phyloP scores from a whole-genome alignment of 1,140 invertebrate species.

The Leptinotarsa defecta region DNA sequence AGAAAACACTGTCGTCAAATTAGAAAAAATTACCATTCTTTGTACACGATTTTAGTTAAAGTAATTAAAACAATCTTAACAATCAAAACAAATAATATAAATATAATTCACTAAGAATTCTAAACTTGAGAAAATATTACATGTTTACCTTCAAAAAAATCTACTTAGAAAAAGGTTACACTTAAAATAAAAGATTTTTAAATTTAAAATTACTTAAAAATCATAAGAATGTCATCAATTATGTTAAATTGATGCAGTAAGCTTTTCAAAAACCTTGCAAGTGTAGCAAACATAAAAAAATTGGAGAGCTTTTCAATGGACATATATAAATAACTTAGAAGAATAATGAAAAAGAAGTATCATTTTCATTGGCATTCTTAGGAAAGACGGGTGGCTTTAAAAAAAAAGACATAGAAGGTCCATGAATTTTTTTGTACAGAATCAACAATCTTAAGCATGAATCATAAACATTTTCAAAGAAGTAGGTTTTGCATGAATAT shows the following conservation, averaged over 20 bases:
- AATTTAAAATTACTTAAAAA: conserved; percentile 39
- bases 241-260: neutral
- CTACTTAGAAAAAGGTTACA: conserved; percentile 42
- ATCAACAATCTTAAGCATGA: neutral
- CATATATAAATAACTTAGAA: conserved; percentile 20
- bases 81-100: conserved; percentile 39
- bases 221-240: conserved; percentile 14
- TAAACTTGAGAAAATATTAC: conserved; percentile 43
- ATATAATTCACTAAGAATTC: conserved; percentile 44
- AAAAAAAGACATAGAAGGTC: conserved; percentile 18
- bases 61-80: conserved; percentile 38
- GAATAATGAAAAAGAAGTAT: conserved; percentile 20
- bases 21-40: conserved; percentile 18
- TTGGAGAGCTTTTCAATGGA: neutral
- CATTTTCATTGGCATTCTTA: conserved; percentile 31
- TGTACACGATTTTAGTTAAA: conserved; percentile 29
- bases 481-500: no score
- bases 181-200: conserved; percentile 38
- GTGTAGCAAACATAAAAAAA: conserved; percentile 2
- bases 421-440: neutral
- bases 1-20: conserved; percentile 10
- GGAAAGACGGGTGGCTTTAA: conserved; percentile 32
- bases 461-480: neutral
- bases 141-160: conserved; percentile 45
- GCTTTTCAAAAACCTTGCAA: conserved; percentile 11